Evolutionary conservation across 2,888 invertebrate species (phyloP).

Genomic region (Cosmia pyralina): DNA sequence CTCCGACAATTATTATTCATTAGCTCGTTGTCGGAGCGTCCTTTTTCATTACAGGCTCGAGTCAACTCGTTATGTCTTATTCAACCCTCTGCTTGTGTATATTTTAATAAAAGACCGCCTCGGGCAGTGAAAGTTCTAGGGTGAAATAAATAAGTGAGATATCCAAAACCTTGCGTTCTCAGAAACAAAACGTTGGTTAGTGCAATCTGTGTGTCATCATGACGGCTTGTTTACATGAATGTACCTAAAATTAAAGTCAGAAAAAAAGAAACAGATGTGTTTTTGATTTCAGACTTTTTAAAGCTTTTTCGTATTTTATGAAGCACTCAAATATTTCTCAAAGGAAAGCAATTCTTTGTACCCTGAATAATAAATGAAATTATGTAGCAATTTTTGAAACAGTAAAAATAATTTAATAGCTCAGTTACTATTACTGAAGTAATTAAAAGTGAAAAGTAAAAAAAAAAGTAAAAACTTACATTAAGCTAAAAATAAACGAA

Average conservation of each 20-base stretch:
- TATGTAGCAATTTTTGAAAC: background rate
- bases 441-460: conserved; percentile 36
- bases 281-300: background rate
- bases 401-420: background rate
- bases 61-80: conserved; percentile 83
- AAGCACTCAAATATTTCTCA: conserved; percentile 10
- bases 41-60: conserved; percentile 82
- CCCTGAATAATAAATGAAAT: background rate
- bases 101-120: conserved; percentile 81
- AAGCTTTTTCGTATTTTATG: conserved; percentile 16
- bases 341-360: background rate
- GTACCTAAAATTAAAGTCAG: conserved; percentile 10
- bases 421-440: conserved; percentile 6
- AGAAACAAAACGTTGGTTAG: conserved; percentile 42
- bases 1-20: conserved; percentile 84
- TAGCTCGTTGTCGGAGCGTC: conserved; percentile 75
- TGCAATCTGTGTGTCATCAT: conserved; percentile 28
- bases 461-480: conserved; percentile 34
- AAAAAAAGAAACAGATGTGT: conserved; percentile 4
- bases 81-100: conserved; percentile 78
- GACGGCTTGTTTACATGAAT: conserved; percentile 17
- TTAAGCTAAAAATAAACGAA: conserved; percentile 34
- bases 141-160: conserved; percentile 55
- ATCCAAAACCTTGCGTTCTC: conserved; percentile 47
- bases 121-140: conserved; percentile 49